These are phyloP conservation scores for Drosophila nasuta DNA, from an alignment of 1,140 invertebrate genomes.

Conservation along the genomic window DNA sequence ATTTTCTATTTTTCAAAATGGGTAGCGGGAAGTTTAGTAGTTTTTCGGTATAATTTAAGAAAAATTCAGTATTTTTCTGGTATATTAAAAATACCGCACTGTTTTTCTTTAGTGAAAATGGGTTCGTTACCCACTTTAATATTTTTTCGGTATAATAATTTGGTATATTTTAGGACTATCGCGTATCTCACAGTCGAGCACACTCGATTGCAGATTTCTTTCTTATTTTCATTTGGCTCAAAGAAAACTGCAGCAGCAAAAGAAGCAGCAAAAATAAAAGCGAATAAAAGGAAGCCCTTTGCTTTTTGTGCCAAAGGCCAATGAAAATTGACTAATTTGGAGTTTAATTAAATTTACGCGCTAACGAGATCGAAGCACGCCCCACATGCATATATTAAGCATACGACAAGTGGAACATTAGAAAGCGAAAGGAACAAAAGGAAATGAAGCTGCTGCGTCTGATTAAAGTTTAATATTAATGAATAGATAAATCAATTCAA, in stretches of 20 bases:
- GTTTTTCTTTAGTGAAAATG: too few relatives aligned
- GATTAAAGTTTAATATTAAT: too few relatives aligned
- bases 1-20: too few relatives aligned
- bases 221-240: conserved; percentile 52
- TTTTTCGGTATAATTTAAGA: too few relatives aligned
- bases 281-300: conserved; percentile 38
- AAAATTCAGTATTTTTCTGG: too few relatives aligned
- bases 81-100: too few relatives aligned
- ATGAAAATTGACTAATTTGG: conserved; percentile 81
- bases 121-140: too few relatives aligned
- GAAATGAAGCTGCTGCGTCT: not conserved
- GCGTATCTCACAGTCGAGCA: not conserved
- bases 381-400: conserved; percentile 40
- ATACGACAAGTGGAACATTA: conserved; percentile 15
- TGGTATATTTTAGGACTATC: too few relatives aligned
- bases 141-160: too few relatives aligned
- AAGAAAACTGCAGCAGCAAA: conserved; percentile 35
- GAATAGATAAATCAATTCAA: too few relatives aligned
- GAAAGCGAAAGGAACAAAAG: conserved; percentile 1
- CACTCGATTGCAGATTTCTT: conserved; percentile 31
- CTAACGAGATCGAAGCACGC: conserved; percentile 70
- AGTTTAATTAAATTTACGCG: conserved; percentile 79
- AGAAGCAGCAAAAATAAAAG: conserved; percentile 17
- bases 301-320: conserved; percentile 68
- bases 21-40: too few relatives aligned